These are phyloP conservation scores for Theropithecus gelada DNA, from an alignment of 2,113 vertebrate genomes.

Conservation along the genomic window DNA sequence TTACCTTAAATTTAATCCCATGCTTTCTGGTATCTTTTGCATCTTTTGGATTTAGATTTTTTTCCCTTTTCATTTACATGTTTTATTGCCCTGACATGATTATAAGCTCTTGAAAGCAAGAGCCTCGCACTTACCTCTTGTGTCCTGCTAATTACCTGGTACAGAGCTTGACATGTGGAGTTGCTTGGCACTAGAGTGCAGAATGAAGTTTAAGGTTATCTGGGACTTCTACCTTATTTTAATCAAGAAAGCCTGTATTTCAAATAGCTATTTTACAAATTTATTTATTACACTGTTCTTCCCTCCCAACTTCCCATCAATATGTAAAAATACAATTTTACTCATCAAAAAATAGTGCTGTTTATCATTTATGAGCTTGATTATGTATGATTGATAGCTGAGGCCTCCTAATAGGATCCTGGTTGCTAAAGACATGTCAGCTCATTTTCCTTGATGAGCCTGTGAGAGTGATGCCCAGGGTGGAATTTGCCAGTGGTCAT, in stretches of 20 bases:
- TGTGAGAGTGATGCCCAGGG: neutral
- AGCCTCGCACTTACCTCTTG: neutral
- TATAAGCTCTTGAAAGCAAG: neutral
- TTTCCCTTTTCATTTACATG: neutral
- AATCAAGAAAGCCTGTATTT: slow-evolving; percentile 68
- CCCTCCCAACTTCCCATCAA: slow-evolving; percentile 42
- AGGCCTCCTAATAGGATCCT: slow-evolving; percentile 58
- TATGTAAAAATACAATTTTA: slow-evolving; percentile 63
- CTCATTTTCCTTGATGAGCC: neutral
- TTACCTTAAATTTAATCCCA: neutral
- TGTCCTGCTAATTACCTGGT: neutral
- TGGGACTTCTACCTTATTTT: slow-evolving; percentile 31
- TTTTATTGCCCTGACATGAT: neutral
- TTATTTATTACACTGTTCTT: slow-evolving; percentile 49
- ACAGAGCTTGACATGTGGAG: too few species aligned
- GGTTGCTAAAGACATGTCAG: slow-evolving; percentile 52
- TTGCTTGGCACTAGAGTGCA: neutral
- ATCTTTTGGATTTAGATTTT: neutral
- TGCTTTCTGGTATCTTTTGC: neutral
- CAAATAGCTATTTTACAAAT: slow-evolving; percentile 21
- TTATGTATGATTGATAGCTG: slow-evolving; percentile 72
- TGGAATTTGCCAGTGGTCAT: neutral
- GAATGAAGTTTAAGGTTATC: slow-evolving; percentile 30
- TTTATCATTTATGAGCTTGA: slow-evolving; percentile 74
- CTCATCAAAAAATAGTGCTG: slow-evolving; percentile 39